Conservation (phyloP, 2,888 invertebrate species). For the Agriopis aurantiaria region DNA sequence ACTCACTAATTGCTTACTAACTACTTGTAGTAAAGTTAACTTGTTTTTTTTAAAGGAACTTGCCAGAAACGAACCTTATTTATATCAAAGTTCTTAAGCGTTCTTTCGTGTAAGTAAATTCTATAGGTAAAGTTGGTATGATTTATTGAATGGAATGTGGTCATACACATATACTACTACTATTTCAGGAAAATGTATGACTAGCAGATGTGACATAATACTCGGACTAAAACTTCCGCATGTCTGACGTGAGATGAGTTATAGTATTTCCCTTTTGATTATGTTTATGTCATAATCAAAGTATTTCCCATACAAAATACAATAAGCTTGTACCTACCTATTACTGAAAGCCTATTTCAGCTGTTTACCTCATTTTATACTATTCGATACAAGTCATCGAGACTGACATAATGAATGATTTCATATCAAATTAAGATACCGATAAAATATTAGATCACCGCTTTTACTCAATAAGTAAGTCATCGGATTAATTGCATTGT, state of each 20-base stretch:
- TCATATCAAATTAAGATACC: conserved; percentile 22
- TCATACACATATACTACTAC: too few relatives aligned
- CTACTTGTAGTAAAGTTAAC: too few relatives aligned
- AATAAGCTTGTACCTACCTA: not conserved
- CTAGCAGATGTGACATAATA: conserved; percentile 7
- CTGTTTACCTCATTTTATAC: conserved; percentile 31
- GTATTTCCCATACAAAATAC: conserved; percentile 16
- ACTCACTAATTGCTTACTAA: too few relatives aligned
- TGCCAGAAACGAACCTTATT: too few relatives aligned
- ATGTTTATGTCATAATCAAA: not conserved
- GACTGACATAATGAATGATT: conserved; percentile 24
- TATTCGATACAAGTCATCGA: conserved; percentile 16
- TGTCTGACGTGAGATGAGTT: conserved; percentile 8
- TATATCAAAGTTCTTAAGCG: too few relatives aligned
- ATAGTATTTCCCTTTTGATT: conserved; percentile 1
- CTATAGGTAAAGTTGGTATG: too few relatives aligned
- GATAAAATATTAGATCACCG: conserved; percentile 44
- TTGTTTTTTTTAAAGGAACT: too few relatives aligned
- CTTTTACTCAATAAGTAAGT: conserved; percentile 42
- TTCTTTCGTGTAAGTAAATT: too few relatives aligned
- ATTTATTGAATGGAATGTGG: too few relatives aligned
- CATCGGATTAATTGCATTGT: conserved; percentile 19
- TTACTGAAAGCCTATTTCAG: conserved; percentile 22
- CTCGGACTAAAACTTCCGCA: conserved; percentile 1
- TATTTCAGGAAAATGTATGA: conserved; percentile 10